Evolutionary conservation across 2,888 invertebrate genomes (phyloP).

Genomic region (Calephelis perditalis): DNA sequence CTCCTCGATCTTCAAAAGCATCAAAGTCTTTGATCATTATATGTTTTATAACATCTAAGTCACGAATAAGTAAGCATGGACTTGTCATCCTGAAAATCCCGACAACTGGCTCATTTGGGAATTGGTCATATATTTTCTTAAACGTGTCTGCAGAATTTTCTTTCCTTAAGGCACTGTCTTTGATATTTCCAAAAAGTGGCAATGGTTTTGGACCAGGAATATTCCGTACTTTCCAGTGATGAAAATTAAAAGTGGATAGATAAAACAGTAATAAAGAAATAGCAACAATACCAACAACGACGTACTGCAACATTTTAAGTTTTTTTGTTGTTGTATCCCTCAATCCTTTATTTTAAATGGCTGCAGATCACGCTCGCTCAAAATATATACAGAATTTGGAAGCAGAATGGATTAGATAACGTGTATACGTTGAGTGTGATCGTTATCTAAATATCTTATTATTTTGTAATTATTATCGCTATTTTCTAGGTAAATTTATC

Average conservation of each 20-base stretch:
- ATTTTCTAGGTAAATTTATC: too few species aligned
- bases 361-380: background rate
- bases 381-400: background rate
- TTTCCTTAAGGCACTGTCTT: conserved; percentile 28
- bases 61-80: too few species aligned
- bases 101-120: too few species aligned
- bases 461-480: too few species aligned
- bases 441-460: too few species aligned
- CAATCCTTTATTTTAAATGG: background rate
- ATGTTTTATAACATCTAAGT: too few species aligned
- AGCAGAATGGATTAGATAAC: background rate
- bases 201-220: conserved; percentile 21
- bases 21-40: too few species aligned
- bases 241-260: conserved; percentile 41
- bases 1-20: conserved; percentile 38
- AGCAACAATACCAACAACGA: conserved; percentile 20
- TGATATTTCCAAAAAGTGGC: too few species aligned
- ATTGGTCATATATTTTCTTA: conserved; percentile 37
- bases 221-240: conserved; percentile 41
- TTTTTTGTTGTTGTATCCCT: background rate
- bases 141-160: conserved; percentile 29
- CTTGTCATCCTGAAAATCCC: too few species aligned
- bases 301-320: background rate
- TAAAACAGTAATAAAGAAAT: conserved; percentile 28
- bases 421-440: too few species aligned